These are phyloP conservation scores for Ceratitis capitata DNA, from an alignment of 1,140 invertebrate species.

Conservation along the genomic window DNA sequence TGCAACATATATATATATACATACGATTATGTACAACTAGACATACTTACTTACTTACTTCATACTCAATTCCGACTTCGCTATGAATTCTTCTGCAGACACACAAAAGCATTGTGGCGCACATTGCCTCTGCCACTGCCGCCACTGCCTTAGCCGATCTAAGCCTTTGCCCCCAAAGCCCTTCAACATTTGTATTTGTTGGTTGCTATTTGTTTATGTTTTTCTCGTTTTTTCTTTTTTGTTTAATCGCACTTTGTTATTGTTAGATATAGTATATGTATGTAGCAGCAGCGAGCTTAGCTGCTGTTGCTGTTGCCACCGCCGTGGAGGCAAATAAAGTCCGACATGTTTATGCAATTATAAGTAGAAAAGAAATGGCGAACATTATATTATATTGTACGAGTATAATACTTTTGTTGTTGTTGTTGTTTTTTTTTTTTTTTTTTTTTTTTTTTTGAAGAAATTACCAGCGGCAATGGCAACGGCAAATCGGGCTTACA, in stretches of 20 bases:
- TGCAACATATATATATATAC: too few species aligned
- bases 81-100: too few species aligned
- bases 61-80: too few species aligned
- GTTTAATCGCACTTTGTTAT: slow-evolving; percentile 9
- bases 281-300: too few species aligned
- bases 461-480: slow-evolving; percentile 27
- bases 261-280: too few species aligned
- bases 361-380: slow-evolving; percentile 26
- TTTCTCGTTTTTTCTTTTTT: not conserved
- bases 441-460: too few species aligned
- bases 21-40: too few species aligned
- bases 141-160: not conserved
- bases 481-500: slow-evolving; percentile 10
- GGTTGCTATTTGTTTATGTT: not conserved
- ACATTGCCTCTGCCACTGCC: not conserved
- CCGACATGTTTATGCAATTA: slow-evolving; percentile 36
- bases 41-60: not conserved
- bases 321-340: not conserved
- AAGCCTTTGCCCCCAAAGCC: not conserved
- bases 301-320: not conserved
- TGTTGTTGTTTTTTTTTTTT: too few species aligned
- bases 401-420: slow-evolving; percentile 12
- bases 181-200: too few species aligned
- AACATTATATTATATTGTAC: not conserved
- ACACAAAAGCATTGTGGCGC: too few species aligned